Evolutionary conservation across 2,113 vertebrate species (phyloP).

Genomic region (Nicator chloris): DNA sequence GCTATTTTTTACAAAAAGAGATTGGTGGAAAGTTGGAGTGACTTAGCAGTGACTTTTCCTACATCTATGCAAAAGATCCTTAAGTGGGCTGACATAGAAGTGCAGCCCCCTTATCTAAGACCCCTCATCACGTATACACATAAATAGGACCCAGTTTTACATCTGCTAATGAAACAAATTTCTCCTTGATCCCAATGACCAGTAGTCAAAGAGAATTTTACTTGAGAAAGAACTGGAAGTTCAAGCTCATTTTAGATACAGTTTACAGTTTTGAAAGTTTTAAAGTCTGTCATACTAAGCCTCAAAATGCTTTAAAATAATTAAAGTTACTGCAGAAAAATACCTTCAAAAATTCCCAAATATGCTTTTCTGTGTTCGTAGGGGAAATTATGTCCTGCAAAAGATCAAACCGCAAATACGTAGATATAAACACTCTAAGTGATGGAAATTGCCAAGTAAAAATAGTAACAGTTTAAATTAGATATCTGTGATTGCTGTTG

Average conservation of each 20-base stretch:
- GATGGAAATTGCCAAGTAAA: conserved; percentile 45
- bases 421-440: conserved; percentile 31
- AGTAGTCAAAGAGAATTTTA: neutral
- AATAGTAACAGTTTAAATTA: conserved; percentile 61
- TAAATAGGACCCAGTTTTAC: neutral
- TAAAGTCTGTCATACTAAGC: neutral
- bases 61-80: neutral
- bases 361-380: neutral
- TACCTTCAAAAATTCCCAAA: neutral
- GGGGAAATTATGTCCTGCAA: neutral
- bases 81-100: neutral
- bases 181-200: neutral
- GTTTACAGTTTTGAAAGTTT: neutral
- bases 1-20: neutral
- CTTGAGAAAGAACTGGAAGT: neutral
- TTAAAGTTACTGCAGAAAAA: neutral
- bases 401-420: conserved; percentile 47
- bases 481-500: conserved; percentile 16
- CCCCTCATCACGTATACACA: neutral
- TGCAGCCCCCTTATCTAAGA: neutral
- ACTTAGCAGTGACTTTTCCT: neutral
- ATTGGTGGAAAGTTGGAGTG: neutral
- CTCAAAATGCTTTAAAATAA: neutral
- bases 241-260: neutral
- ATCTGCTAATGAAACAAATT: neutral